Base-by-base conservation (phyloP, 2,888 invertebrate genomes). In the Pheosia gnoma region DNA sequence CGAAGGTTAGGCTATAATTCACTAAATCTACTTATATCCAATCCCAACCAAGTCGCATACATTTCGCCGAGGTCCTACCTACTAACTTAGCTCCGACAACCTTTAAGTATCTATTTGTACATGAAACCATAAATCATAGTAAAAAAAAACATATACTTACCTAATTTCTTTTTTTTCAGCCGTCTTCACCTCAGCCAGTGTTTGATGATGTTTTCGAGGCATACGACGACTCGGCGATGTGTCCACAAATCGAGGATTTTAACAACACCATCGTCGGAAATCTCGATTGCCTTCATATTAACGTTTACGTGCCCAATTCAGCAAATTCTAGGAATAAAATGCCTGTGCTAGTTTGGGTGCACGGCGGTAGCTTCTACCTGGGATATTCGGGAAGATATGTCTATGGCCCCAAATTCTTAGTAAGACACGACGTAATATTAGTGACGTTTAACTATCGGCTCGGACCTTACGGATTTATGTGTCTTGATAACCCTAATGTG, bases 391-490 rank as follows among this genome's bases (percentile, higher is more conserved):
- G 79, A 0, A 78, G 78, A 67, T 72, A 67, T 10, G 3, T 77
- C 0, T 80, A 80, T 49, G 87, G 87, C 3, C 87, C 88, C 0
- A 73, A 72, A n/a, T 83, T 73, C 63, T 70, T 90, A 53, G 77
- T 89, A 0, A 72, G 78, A 60, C 81, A 89, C 55, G 82, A 85
- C 38, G 70, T 90, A 0, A 80, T 89, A 58, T 66, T 88, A 49
- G 85, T 90, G 0, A 84, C 86, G 3, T 38, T 89, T 0, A 89
- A 90, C 65, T 90, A 90, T 54, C 77, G 90, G 9, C 11, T 89
- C 0, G 87, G 87, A 0, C 81, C 84, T 0, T 89, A 87, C 58
- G 90, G 90, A 3, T 90, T 89, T 59, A 85, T 89, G 83, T 87
- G 87, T 60, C 70, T 88, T 0, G 80, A 84, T 41, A 82, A 70